phyloP scores from a whole-genome alignment of 64 coral and sea anemone genomes.

The Pocillopora verrucosa region DNA sequence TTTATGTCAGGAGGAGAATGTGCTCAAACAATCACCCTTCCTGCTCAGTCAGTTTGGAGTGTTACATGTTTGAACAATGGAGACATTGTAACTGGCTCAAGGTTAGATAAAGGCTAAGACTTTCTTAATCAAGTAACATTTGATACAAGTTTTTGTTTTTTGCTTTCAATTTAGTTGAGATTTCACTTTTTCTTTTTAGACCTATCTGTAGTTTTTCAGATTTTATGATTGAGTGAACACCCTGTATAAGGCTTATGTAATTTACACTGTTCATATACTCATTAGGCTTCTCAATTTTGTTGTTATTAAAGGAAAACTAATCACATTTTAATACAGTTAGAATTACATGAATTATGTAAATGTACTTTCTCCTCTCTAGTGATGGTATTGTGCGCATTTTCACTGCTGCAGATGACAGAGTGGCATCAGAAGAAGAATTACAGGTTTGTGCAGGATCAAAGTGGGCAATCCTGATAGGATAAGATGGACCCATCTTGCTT shows the following conservation, averaged over 20 bases:
- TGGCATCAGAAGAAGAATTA: constrained; percentile 60
- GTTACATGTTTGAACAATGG: constrained; percentile 86
- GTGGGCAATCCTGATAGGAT: no score
- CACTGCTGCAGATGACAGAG: constrained; percentile 33
- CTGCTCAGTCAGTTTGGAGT: constrained; percentile 92
- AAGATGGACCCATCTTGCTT: no score
- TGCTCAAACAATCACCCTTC: constrained; percentile 75
- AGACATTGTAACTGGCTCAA: constrained; percentile 87
- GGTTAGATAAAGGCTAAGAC: constrained; percentile 24
- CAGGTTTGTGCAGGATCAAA: background rate
- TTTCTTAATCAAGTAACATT: background rate
- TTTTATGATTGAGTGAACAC: no score
- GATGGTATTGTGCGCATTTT: constrained; percentile 50
- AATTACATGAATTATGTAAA: background rate
- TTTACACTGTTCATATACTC: no score
- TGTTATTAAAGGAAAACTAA: background rate
- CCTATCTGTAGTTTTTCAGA: no score
- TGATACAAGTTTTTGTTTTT: background rate
- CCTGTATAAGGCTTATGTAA: no score
- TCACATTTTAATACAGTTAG: background rate
- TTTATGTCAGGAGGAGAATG: constrained; percentile 58
- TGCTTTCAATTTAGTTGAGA: no score
- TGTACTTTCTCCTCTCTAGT: background rate
- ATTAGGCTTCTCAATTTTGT: no score
- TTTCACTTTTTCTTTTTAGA: no score